phyloP scores from a whole-genome alignment of 37 sponge, comb jelly and placozoan genomes.

The Amphimedon queenslandica region DNA sequence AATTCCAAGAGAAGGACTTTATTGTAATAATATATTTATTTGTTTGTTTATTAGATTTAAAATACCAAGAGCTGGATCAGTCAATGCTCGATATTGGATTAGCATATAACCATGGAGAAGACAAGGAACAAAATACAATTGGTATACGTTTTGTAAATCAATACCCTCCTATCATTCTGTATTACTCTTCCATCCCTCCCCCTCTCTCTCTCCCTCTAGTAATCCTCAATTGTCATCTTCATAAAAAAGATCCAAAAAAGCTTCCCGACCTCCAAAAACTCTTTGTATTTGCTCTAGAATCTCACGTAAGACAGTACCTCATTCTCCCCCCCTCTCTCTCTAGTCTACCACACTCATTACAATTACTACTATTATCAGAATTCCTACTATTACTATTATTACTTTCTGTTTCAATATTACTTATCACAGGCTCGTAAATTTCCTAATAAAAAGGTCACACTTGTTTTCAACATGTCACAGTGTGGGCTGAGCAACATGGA shows the following conservation, averaged over 20 bases:
- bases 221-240: conserved; percentile 52
- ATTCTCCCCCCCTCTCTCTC: not conserved
- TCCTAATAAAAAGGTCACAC: conserved; percentile 45
- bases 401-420: not conserved
- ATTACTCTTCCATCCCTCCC: not conserved
- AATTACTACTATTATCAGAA: not conserved
- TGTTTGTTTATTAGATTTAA: conserved; percentile 7
- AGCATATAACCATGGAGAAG: conserved; percentile 44
- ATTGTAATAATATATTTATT: not conserved
- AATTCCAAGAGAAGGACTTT: not conserved
- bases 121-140: conserved; percentile 40
- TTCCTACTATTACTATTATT: too few relatives aligned
- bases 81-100: conserved; percentile 34
- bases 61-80: conserved; percentile 33
- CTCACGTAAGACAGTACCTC: conserved; percentile 44
- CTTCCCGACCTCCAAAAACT: conserved; percentile 35
- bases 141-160: conserved; percentile 34
- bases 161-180: not conserved
- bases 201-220: conserved; percentile 31
- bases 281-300: conserved; percentile 67
- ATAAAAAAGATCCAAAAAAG: conserved; percentile 57
- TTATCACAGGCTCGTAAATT: conserved; percentile 21
- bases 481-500: conserved; percentile 76
- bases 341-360: not conserved
- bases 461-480: conserved; percentile 74